Conservation (phyloP, 1,140 invertebrate genomes). For the Pygmarrhopalites habei region DNA sequence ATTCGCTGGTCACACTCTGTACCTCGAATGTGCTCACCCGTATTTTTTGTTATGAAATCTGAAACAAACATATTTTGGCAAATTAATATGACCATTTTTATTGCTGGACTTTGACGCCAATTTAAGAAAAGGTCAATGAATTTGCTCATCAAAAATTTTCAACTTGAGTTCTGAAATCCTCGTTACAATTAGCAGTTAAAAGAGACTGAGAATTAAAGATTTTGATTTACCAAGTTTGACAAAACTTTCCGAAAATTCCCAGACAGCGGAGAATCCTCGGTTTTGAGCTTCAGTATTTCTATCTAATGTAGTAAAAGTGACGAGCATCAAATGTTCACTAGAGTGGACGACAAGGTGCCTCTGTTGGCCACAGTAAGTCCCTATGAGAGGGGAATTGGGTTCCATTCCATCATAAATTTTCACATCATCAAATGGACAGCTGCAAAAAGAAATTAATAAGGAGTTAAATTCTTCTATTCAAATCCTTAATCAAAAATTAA, state of each 20-base stretch:
- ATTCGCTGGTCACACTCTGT: conserved; percentile 97
- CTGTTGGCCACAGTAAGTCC: conserved; percentile 90
- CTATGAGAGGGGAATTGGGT: conserved; percentile 77
- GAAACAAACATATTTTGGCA: conserved; percentile 26
- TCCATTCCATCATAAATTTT: conserved; percentile 91
- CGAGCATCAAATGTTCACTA: conserved; percentile 76
- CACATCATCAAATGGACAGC: conserved; percentile 97
- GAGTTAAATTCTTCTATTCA: too few relatives aligned
- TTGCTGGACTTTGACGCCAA: too few relatives aligned
- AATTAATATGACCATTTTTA: too few relatives aligned
- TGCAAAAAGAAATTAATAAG: conserved; percentile 47
- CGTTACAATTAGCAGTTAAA: too few relatives aligned
- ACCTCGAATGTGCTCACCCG: conserved; percentile 84
- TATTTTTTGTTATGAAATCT: conserved; percentile 90
- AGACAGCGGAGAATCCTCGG: conserved; percentile 89
- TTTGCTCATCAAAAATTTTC: too few relatives aligned
- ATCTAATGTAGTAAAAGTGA: conserved; percentile 81
- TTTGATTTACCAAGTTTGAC: conserved; percentile 72
- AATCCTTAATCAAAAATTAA: too few relatives aligned
- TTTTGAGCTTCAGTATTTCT: conserved; percentile 86
- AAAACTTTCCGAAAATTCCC: conserved; percentile 93
- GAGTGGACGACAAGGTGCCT: conserved; percentile 86
- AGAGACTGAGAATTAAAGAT: too few relatives aligned
- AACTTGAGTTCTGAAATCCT: too few relatives aligned
- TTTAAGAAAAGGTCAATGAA: too few relatives aligned